Evolutionary conservation across 1,140 invertebrate genomes (phyloP).

Genomic region (Drosophila grimshawi): DNA sequence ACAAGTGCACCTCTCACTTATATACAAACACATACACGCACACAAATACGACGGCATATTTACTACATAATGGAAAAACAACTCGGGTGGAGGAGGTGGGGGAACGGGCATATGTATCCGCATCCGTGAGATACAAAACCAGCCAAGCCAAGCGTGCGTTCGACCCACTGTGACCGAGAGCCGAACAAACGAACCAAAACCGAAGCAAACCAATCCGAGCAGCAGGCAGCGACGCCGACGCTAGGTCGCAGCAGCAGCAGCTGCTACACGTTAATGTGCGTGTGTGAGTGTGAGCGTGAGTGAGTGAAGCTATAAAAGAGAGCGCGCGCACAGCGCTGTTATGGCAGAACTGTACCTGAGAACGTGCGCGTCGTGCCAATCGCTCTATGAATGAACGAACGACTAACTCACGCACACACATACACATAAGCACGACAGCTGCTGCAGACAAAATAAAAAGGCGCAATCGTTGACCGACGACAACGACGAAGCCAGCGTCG

Average conservation of each 20-base stretch:
- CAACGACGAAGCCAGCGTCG: constrained; percentile 39
- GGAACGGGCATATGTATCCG: constrained; percentile 55
- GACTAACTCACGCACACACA: constrained; percentile 34
- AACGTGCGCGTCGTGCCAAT: constrained; percentile 56
- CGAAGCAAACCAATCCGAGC: constrained; percentile 30
- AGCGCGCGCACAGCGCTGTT: constrained; percentile 26
- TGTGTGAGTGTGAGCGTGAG: constrained; percentile 3
- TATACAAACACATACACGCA: constrained; percentile 40
- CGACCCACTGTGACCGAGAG: constrained; percentile 58
- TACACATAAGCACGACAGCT: constrained; percentile 53
- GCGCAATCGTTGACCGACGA: constrained; percentile 60
- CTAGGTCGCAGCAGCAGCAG: constrained; percentile 24
- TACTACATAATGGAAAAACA: constrained; percentile 76
- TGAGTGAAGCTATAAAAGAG: constrained; percentile 12
- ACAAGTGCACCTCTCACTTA: constrained; percentile 67
- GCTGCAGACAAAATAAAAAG: constrained; percentile 62
- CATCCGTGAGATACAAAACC: constrained; percentile 69
- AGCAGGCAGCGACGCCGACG: constrained; percentile 21
- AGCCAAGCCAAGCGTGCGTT: constrained; percentile 70
- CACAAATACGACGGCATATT: constrained; percentile 49
- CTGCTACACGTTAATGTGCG: constrained; percentile 20
- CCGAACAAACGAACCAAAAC: constrained; percentile 37
- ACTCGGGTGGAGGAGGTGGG: constrained; percentile 1
- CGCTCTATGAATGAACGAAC: constrained; percentile 73
- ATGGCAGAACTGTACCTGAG: constrained; percentile 75